Conservation (phyloP, 2,888 invertebrate species). For the Mimumesa dahlbomi region DNA sequence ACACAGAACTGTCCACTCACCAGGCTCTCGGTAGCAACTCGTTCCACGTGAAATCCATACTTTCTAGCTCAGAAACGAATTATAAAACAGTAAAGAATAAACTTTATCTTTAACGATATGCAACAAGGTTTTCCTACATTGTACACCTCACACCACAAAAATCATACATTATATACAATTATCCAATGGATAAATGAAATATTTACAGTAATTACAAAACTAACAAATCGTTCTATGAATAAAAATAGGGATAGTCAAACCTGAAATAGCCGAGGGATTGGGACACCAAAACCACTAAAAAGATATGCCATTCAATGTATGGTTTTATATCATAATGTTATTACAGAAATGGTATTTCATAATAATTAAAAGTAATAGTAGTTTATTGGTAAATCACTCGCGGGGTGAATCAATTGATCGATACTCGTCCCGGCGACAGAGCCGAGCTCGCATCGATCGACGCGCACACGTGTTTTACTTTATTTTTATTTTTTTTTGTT, state of each 20-base stretch:
- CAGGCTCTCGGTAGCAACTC: not conserved
- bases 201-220: not conserved
- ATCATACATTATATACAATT: not conserved
- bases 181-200: not conserved
- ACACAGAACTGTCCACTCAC: not conserved
- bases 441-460: constrained; percentile 60
- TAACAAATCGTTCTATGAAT: not conserved
- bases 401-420: constrained; percentile 71
- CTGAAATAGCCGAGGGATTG: not conserved
- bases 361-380: constrained; percentile 84
- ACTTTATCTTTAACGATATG: constrained; percentile 41
- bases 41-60: constrained; percentile 5
- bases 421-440: constrained; percentile 46
- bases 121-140: not conserved
- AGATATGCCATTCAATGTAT: constrained; percentile 79
- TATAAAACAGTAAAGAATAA: constrained; percentile 45
- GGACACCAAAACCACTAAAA: constrained; percentile 36
- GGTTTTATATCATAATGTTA: constrained; percentile 81
- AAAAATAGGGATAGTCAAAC: not conserved
- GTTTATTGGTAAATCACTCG: constrained; percentile 82
- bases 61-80: constrained; percentile 29
- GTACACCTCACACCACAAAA: not conserved
- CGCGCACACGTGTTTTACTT: constrained; percentile 65
- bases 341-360: constrained; percentile 86
- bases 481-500: constrained; percentile 39